These are phyloP conservation scores for Montipora foliosa DNA, from an alignment of 64 coral and sea anemone genomes.

Conservation along the genomic window DNA sequence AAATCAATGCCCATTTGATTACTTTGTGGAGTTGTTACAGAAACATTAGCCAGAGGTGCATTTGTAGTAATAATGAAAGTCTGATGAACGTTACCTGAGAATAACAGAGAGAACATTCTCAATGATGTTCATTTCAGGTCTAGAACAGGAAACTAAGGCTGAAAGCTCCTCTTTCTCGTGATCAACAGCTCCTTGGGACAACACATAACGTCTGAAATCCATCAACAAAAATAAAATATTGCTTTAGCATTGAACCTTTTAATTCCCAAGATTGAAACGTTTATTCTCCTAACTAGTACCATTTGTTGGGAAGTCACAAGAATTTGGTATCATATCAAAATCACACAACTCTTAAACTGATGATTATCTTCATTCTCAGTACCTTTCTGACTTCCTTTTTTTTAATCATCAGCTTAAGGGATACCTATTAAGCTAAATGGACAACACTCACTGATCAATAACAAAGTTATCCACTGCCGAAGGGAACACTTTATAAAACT, in stretches of 20 bases:
- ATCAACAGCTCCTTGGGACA: slow-evolving; percentile 56
- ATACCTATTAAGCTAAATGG: too few species aligned
- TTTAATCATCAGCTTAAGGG: too few species aligned
- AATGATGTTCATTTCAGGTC: slow-evolving; percentile 74
- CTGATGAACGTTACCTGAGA: slow-evolving; percentile 74
- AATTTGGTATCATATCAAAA: too few species aligned
- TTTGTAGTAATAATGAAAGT: background rate
- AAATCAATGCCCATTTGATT: too few species aligned
- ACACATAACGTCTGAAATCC: slow-evolving; percentile 71
- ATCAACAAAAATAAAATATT: background rate
- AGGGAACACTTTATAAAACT: slow-evolving; percentile 70
- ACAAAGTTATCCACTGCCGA: slow-evolving; percentile 70
- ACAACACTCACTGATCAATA: slow-evolving; percentile 81
- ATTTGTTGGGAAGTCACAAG: too few species aligned
- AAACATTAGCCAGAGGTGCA: background rate
- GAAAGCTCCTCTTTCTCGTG: slow-evolving; percentile 83
- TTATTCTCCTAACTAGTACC: too few species aligned
- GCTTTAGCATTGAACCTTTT: too few species aligned
- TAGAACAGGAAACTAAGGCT: slow-evolving; percentile 78
- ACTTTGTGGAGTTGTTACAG: too few species aligned
- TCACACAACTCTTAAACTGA: too few species aligned
- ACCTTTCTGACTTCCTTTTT: too few species aligned
- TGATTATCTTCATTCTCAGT: too few species aligned
- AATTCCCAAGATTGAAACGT: too few species aligned
- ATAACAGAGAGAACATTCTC: slow-evolving; percentile 91